Evolutionary conservation across 2,113 vertebrate species (phyloP), one percentile per base, ranked within the genome.

Genomic region (Odobenus rosmarus): DNA sequence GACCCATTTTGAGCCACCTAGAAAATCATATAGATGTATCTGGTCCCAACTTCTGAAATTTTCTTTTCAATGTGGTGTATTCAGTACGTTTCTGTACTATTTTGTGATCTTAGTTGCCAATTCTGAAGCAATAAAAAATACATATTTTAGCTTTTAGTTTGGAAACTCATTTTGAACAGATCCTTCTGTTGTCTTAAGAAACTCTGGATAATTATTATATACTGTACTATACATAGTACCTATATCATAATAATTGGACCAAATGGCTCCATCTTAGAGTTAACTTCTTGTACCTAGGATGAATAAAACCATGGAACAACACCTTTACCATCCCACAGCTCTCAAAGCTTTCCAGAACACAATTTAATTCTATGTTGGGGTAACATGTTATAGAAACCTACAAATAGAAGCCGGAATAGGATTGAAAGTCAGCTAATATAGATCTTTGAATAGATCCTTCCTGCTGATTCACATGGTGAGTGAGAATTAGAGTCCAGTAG

Each of bases 401-500:
- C 33, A 82, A 28, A 80, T 2, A 88, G 51, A 74, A 85, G 2
- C 5, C 69, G 42, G 26, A 61, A 26, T 87, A 69, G 1, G 42
- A 96, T 1, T 84, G 21, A 80, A 95, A 91, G n/a, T 19, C 33
- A 95, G 8, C 42, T 83, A 88, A 80, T 89, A 62, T n/a, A 23
- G 16, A 64, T 88, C 55, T 76, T 23, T 76, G 42, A 95, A 89
- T 96, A 95, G 95, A 93, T 91, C 10, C 16, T 79, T 88, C 36
- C 33, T 80, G 72, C 95, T 67, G 93, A 19, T 59, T 94, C 82
- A 87, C 55, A 28, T 19, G 42, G 59, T 77, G 61, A 93, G 72
- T 97, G 83, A 87, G 94, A 97, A 97, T 95, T 93, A 89, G 19
- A 95, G 87, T 85, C 15, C 87, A 93, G 69, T 46, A 81, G n/a